Base-by-base conservation (phyloP, 2,888 invertebrate species). In the Ennomos erosarius region DNA sequence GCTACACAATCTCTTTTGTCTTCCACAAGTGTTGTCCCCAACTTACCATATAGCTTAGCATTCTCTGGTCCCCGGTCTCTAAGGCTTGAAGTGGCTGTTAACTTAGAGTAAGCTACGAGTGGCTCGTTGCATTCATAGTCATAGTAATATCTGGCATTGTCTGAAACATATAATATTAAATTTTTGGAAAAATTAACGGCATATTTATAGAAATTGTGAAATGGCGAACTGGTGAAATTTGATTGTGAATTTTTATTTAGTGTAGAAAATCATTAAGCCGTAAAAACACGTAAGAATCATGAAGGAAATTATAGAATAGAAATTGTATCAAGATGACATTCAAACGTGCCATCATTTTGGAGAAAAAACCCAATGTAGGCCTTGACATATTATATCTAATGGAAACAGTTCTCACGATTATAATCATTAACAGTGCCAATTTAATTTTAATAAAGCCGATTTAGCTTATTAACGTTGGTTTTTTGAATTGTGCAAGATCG, bases 21-120 rank as follows among this genome's bases (percentile, higher is more conserved):
- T 46, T 13, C 1, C 34, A 13, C 36, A 38, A 39, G 26, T 1
- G 35, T 36, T 46, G 10, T 46, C 34, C 13, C 2, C 54, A 47
- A 75, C 95, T 95, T 94, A 98, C 98, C 97, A 93, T 97, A 95
- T 74, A 98, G 92, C 78, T 94, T 94, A 38, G 97, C 97, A 93
- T 98, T 96, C 63, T 96, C 94, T n/a, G 98, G 96, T 60, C 97
- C 97, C 81, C 98, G 93, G 72, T 97, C 97, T 49, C 94, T 93
- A 60, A 97, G 90, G 70, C 95, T 95, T 12, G 97, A 97, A 42
- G 98, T 97, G 34, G 98, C 97, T 64, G 94, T 95, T 67, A 98
- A 85, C 62, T 93, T 94, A 63, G 97, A 95, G 73, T 88, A 93
- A 13, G 95, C 95, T 79, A 98, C 90, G 59, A 98, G 90, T 9